phyloP scores from a whole-genome alignment of 2,888 invertebrate genomes.

The Nomada hirtipes region DNA sequence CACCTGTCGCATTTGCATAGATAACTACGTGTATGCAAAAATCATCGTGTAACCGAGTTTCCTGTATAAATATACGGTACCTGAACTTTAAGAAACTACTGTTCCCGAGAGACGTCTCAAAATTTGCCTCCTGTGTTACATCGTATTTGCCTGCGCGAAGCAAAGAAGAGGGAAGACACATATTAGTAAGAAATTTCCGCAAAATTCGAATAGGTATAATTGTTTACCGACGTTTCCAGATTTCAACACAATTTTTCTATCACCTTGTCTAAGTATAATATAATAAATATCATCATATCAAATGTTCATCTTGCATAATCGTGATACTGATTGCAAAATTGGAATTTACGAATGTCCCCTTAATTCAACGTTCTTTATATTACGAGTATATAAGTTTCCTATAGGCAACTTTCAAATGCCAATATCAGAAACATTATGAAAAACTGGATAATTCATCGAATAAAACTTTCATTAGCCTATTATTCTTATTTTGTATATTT shows the following conservation, averaged over 20 bases:
- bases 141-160: background rate
- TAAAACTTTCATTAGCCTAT: too few relatives aligned
- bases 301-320: too few relatives aligned
- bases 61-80: conserved; percentile 21
- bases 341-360: too few relatives aligned
- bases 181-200: background rate
- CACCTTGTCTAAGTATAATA: too few relatives aligned
- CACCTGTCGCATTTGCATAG: background rate
- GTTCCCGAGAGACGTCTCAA: conserved; percentile 4
- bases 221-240: background rate
- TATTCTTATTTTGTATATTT: too few relatives aligned
- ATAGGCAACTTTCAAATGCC: too few relatives aligned
- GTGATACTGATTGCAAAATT: too few relatives aligned
- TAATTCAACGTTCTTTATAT: too few relatives aligned
- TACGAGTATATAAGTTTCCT: too few relatives aligned
- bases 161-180: background rate
- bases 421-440: too few relatives aligned
- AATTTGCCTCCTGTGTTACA: conserved; percentile 10
- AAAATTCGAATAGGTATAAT: background rate
- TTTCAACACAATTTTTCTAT: background rate
- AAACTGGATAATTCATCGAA: too few relatives aligned
- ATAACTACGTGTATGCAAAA: conserved; percentile 32
- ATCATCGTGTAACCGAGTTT: conserved; percentile 22
- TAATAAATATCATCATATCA: too few relatives aligned
- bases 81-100: conserved; percentile 10